Conservation (phyloP, 2,113 vertebrate species). For the Silurus glanis region DNA sequence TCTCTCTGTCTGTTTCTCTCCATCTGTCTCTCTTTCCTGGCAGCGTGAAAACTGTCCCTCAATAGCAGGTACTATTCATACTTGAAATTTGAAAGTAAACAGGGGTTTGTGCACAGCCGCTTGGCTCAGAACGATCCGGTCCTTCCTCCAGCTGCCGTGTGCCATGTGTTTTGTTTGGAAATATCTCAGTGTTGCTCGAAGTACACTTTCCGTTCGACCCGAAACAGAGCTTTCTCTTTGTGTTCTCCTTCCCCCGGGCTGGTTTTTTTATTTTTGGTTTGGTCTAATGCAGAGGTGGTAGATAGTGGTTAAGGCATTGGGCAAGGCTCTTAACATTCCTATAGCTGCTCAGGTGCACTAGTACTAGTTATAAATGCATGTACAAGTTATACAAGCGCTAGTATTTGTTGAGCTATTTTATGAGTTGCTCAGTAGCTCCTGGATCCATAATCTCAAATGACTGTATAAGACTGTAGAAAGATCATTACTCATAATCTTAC, state of each 20-base stretch:
- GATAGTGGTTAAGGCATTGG: too few species aligned
- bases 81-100: conserved; percentile 76
- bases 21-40: conserved; percentile 34
- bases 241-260: not conserved
- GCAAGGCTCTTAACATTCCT: too few species aligned
- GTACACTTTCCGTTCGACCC: not conserved
- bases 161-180: conserved; percentile 28
- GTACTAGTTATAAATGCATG: not conserved
- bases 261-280: not conserved
- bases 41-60: conserved; percentile 55
- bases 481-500: too few species aligned
- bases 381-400: not conserved
- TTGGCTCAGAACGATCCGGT: conserved; percentile 62
- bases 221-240: conserved; percentile 15
- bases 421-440: too few species aligned
- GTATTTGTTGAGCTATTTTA: not conserved
- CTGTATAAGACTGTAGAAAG: too few species aligned
- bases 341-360: too few species aligned
- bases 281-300: not conserved
- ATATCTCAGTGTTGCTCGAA: not conserved
- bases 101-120: conserved; percentile 53
- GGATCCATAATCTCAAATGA: too few species aligned
- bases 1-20: not conserved
- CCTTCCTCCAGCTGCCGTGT: conserved; percentile 32
- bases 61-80: conserved; percentile 68